These are phyloP conservation scores for Vanessa tameamea DNA, from an alignment of 1,140 invertebrate species.

Conservation along the genomic window DNA sequence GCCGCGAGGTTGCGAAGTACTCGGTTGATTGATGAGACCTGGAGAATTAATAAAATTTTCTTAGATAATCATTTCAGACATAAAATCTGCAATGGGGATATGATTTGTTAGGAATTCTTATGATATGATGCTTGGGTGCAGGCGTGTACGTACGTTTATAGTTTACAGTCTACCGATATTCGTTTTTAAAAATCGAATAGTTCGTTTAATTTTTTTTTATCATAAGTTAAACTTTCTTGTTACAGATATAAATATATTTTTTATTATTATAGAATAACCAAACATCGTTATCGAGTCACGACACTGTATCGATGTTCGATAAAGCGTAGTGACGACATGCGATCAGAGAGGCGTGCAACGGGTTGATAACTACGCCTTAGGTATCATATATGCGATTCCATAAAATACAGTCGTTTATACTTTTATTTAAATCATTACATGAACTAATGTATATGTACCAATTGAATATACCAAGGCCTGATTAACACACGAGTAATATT, in stretches of 20 bases:
- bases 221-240: too few relatives aligned
- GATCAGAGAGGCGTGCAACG: constrained; percentile 51
- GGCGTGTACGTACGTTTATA: too few relatives aligned
- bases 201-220: too few relatives aligned
- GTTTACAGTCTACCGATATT: too few relatives aligned
- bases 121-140: too few relatives aligned
- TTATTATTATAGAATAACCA: neutral
- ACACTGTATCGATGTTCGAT: constrained; percentile 24
- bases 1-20: constrained; percentile 97
- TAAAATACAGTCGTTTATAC: neutral
- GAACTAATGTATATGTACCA: too few relatives aligned
- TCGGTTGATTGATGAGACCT: constrained; percentile 99
- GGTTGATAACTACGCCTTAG: constrained; percentile 26
- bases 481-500: too few relatives aligned
- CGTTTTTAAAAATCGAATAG: too few relatives aligned
- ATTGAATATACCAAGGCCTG: too few relatives aligned
- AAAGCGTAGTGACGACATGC: constrained; percentile 48
- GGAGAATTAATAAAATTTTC: constrained; percentile 43
- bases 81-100: too few relatives aligned
- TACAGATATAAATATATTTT: neutral
- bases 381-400: constrained; percentile 9
- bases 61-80: too few relatives aligned
- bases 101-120: too few relatives aligned
- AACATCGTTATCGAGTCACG: constrained; percentile 6
- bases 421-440: neutral